Percentiles rank a stretch among this genome's conserved stretches.
phyloP scores from a whole-genome alignment of 2,888 invertebrate species.

The Orchesellides sinensis region DNA sequence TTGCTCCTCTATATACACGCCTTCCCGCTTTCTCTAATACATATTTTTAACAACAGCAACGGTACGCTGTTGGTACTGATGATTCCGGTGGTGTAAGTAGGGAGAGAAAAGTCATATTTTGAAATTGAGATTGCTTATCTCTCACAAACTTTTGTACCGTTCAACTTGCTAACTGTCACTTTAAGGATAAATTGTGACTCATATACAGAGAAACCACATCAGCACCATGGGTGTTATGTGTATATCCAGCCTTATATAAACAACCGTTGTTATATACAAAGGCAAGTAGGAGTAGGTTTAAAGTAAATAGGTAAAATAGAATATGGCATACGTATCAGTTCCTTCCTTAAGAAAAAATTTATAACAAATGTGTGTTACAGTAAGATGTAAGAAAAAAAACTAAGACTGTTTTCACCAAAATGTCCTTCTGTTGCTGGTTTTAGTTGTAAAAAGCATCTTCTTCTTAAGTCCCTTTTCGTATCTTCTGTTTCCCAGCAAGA shows the following conservation, averaged over 20 bases:
- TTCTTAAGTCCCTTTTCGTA: conserved; percentile 43
- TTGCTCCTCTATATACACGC: conserved; percentile 19
- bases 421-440: conserved; percentile 18
- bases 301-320: conserved; percentile 60
- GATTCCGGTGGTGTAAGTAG: background rate
- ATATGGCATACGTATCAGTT: conserved; percentile 59
- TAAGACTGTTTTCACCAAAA: conserved; percentile 11
- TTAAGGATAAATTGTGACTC: conserved; percentile 74
- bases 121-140: conserved; percentile 75
- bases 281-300: too few species aligned
- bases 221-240: conserved; percentile 35
- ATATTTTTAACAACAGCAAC: background rate
- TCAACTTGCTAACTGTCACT: conserved; percentile 75
- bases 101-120: conserved; percentile 73
- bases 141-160: conserved; percentile 74
- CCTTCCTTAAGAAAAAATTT: conserved; percentile 18
- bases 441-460: conserved; percentile 34
- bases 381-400: too few species aligned
- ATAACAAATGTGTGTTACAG: conserved; percentile 41
- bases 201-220: conserved; percentile 59
- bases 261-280: conserved; percentile 33
- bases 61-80: background rate
- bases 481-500: conserved; percentile 60
- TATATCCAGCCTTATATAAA: too few species aligned
- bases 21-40: background rate